phyloP scores from a whole-genome alignment of 1,140 invertebrate genomes.

The Drosophila serrata region DNA sequence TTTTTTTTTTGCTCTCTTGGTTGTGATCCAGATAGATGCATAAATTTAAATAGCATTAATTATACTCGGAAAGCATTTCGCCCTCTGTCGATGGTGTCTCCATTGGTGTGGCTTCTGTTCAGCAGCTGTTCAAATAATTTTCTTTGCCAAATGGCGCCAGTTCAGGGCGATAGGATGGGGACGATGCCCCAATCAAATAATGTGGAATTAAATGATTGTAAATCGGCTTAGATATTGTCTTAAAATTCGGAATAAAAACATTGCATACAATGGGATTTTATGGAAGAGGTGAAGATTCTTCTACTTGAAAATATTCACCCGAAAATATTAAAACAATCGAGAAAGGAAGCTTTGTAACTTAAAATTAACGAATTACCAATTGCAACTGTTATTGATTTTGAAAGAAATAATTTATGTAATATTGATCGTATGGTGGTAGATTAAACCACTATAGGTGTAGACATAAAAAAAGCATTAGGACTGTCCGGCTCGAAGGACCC shows the following conservation, averaged over 20 bases:
- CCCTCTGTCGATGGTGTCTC: conserved; percentile 22
- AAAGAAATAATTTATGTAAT: too few relatives aligned
- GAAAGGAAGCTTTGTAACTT: too few relatives aligned
- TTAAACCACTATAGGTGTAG: too few relatives aligned
- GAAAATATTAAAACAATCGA: too few relatives aligned
- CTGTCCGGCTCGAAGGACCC: neutral
- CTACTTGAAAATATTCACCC: neutral
- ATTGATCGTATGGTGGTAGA: too few relatives aligned
- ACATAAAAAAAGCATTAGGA: too few relatives aligned
- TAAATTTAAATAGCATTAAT: conserved; percentile 70
- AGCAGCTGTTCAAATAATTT: conserved; percentile 66
- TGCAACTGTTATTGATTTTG: too few relatives aligned
- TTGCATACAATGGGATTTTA: neutral
- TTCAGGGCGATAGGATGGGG: conserved; percentile 26
- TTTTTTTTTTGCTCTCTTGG: neutral
- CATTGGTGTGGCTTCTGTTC: conserved; percentile 30
- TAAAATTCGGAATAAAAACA: neutral
- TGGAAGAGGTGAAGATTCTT: neutral
- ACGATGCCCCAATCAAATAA: conserved; percentile 22
- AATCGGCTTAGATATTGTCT: neutral
- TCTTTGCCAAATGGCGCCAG: conserved; percentile 39
- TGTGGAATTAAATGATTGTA: conserved; percentile 5
- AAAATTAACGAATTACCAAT: too few relatives aligned
- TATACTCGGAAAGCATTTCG: conserved; percentile 43
- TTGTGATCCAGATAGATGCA: conserved; percentile 60